Base-by-base conservation (phyloP, 2,888 invertebrate species). In the Rutpela maculata region DNA sequence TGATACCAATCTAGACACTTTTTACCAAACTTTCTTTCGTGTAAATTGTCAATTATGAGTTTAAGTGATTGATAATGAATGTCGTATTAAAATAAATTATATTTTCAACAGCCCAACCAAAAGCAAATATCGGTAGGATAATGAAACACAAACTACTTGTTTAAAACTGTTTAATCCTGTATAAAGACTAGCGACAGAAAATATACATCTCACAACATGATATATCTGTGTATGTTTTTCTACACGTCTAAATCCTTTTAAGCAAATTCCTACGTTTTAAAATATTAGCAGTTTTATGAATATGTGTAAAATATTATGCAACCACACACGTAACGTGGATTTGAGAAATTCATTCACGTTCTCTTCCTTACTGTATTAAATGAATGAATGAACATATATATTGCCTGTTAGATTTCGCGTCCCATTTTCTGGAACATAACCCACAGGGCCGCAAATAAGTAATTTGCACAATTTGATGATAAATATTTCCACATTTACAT, bases 201-300 rank as follows among this genome's bases (percentile, higher is more conserved):
- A n/a, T 50, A 50, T 50, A 50, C n/a, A 17, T 50, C 50, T n/a
- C 50, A n/a, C 50, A 50, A 6, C 50, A 50, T 50, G 50, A 50
- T 50, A 65, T 43, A 31, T 63, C 17, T 17, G n/a, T 10, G 1
- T 19, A 65, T 15, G 15, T 31, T 65, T 31, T 63, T 63, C 35
- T 50, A 7, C 65, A 22, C 12, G 65, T 43, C 65, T 19, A 65
- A 65, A 65, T n/a, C 43, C 65, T 65, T 65, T 65, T 18, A 38
- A 18, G 65, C 12, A 65, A 65, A 65, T 43, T 65, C 22, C 19
- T 11, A 3, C 19, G 18, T 12, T 26, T 43, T 26, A 19, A 63
- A 63, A 63, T 63, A 63, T 35, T 35, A 63, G 31, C 31, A 10
- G 31, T 9, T n/a, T 18, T 65, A 38, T 43, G 43, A 43, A 65